These are phyloP conservation scores for Myxocyprinus asiaticus DNA, from an alignment of 2,113 vertebrate genomes.

Conservation along the genomic window DNA sequence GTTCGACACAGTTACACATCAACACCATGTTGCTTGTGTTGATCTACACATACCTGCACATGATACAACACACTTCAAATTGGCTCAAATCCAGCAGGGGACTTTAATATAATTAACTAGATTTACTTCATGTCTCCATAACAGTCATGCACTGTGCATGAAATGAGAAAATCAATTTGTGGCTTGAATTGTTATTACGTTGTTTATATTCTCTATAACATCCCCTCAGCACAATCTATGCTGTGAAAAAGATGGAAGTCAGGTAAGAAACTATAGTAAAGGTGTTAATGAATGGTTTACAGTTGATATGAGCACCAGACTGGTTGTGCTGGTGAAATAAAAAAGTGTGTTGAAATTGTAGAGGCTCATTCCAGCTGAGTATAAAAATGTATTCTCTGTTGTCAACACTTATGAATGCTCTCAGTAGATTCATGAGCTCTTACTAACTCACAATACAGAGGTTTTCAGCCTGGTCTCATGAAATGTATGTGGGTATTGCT, in stretches of 20 bases:
- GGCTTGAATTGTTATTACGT: constrained; percentile 25
- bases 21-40: no score
- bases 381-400: no score
- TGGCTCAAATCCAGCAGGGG: neutral
- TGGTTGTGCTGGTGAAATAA: no score
- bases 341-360: no score
- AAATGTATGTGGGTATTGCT: no score
- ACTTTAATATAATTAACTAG: constrained; percentile 37
- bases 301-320: no score
- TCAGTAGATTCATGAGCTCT: no score
- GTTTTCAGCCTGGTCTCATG: no score
- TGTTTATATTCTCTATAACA: neutral
- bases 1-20: no score
- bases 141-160: constrained; percentile 43
- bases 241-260: neutral
- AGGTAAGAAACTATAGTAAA: neutral
- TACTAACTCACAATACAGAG: no score
- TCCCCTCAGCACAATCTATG: constrained; percentile 12
- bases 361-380: no score
- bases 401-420: no score
- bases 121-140: constrained; percentile 22
- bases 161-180: constrained; percentile 40
- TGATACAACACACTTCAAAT: constrained; percentile 22
- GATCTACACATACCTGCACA: constrained; percentile 23
- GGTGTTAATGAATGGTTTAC: constrained; percentile 4